These are phyloP conservation scores for Drosophila sechellia DNA, from an alignment of 1,140 invertebrate species.

Conservation along the genomic window DNA sequence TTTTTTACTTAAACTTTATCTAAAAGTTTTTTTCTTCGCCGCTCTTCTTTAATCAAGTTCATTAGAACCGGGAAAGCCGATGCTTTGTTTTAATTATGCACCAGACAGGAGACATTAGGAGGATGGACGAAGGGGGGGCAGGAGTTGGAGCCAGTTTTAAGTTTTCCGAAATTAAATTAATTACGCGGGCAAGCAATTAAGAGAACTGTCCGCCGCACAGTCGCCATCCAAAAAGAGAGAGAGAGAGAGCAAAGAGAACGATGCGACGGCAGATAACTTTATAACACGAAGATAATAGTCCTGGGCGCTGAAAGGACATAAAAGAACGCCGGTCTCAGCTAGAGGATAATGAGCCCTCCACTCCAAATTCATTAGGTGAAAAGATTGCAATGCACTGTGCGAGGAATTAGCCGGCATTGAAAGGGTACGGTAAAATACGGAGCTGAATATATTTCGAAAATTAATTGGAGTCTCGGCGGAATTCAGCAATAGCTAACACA, in stretches of 20 bases:
- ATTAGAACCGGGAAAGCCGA: constrained; percentile 41
- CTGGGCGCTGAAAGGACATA: constrained; percentile 44
- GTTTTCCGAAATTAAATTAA: constrained; percentile 73
- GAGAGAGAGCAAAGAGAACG: constrained; percentile 22
- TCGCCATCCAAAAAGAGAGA: constrained; percentile 28
- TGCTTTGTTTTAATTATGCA: constrained; percentile 73
- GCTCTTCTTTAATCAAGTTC: constrained; percentile 60
- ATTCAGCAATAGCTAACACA: neutral
- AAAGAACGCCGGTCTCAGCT: constrained; percentile 11
- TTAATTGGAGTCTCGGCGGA: neutral
- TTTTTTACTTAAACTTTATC: constrained; percentile 52
- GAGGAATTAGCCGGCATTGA: constrained; percentile 12
- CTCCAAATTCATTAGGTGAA: constrained; percentile 42
- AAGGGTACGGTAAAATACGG: too few relatives aligned
- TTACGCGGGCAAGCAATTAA: constrained; percentile 75
- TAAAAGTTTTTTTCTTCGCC: constrained; percentile 34
- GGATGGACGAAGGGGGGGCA: constrained; percentile 2
- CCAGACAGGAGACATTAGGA: constrained; percentile 48
- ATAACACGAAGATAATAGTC: constrained; percentile 65
- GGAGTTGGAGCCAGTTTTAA: constrained; percentile 55
- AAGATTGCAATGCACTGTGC: constrained; percentile 10
- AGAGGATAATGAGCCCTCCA: constrained; percentile 33
- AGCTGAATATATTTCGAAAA: neutral
- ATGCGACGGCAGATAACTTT: constrained; percentile 56
- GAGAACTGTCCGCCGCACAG: constrained; percentile 63